phyloP scores from a whole-genome alignment of 2,888 invertebrate species.

The Pollenia griseotomentosa region DNA sequence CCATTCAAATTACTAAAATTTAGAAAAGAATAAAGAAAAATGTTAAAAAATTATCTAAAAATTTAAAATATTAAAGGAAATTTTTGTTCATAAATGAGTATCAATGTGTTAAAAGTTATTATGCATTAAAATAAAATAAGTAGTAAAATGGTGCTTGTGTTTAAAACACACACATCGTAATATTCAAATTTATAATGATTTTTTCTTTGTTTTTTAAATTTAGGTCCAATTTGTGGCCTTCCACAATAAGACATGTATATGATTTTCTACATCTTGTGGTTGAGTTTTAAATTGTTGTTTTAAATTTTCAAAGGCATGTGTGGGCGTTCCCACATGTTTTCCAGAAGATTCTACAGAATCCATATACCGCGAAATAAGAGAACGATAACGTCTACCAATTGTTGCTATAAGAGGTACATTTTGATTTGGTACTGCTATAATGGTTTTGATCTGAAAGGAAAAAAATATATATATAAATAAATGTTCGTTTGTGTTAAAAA shows the following conservation, averaged over 20 bases:
- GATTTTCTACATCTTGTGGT: conserved; percentile 81
- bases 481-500: background rate
- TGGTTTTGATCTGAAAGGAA: conserved; percentile 86
- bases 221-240: conserved; percentile 83
- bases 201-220: conserved; percentile 2
- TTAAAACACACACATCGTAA: conserved; percentile 16
- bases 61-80: background rate
- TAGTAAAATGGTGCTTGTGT: conserved; percentile 24
- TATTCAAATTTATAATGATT: background rate
- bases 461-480: conserved; percentile 12
- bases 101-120: background rate
- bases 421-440: conserved; percentile 86
- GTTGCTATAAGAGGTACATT: conserved; percentile 88
- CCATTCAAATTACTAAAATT: background rate
- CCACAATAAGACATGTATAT: conserved; percentile 83
- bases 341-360: conserved; percentile 83
- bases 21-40: background rate
- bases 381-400: conserved; percentile 93
- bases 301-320: conserved; percentile 77
- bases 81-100: conserved; percentile 36
- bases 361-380: conserved; percentile 88
- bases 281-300: conserved; percentile 74
- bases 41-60: background rate
- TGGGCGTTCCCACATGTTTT: conserved; percentile 76
- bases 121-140: conserved; percentile 20